These are phyloP conservation scores for Pycnomerus fuliginosus DNA, from an alignment of 2,888 invertebrate genomes.

Conservation along the genomic window DNA sequence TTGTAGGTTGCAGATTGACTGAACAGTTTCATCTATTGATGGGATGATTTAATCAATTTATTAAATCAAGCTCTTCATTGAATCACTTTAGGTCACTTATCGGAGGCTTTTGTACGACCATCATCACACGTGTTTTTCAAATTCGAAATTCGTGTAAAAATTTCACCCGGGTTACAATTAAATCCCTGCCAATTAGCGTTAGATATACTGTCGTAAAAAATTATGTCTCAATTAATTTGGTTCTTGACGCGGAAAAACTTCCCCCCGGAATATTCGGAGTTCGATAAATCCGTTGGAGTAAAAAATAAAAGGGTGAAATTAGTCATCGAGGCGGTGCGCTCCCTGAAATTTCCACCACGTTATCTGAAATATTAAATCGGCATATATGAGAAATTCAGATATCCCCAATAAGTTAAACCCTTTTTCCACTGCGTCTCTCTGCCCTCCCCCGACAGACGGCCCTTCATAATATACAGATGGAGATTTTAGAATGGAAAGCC, in stretches of 20 bases:
- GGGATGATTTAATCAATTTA: slow-evolving; percentile 50
- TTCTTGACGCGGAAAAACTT: too few species aligned
- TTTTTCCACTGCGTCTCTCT: too few species aligned
- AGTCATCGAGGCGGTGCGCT: slow-evolving; percentile 29
- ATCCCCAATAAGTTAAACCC: slow-evolving; percentile 26
- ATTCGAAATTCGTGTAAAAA: too few species aligned
- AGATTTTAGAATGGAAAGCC: too few species aligned
- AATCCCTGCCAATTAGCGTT: too few species aligned
- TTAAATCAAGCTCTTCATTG: slow-evolving; percentile 41
- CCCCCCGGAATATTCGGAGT: slow-evolving; percentile 22
- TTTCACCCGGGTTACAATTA: too few species aligned
- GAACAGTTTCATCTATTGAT: slow-evolving; percentile 51
- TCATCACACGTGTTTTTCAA: too few species aligned
- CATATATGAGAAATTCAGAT: slow-evolving; percentile 28
- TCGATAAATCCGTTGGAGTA: slow-evolving; percentile 35
- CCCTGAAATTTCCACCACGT: slow-evolving; percentile 12
- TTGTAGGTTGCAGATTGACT: slow-evolving; percentile 40
- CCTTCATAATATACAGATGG: too few species aligned
- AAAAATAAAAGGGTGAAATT: slow-evolving; percentile 36
- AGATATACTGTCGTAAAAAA: too few species aligned
- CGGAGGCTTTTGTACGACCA: slow-evolving; percentile 1
- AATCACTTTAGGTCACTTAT: slow-evolving; percentile 26
- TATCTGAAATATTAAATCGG: slow-evolving; percentile 29
- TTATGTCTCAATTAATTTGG: too few species aligned
- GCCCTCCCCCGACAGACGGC: too few species aligned